A percentile compares a stretch with the other conserved stretches of the same genome.
Evolutionary conservation across 2,797 vertebrate genomes (phyloP).

Genomic region (Macropus fuliginosus): DNA sequence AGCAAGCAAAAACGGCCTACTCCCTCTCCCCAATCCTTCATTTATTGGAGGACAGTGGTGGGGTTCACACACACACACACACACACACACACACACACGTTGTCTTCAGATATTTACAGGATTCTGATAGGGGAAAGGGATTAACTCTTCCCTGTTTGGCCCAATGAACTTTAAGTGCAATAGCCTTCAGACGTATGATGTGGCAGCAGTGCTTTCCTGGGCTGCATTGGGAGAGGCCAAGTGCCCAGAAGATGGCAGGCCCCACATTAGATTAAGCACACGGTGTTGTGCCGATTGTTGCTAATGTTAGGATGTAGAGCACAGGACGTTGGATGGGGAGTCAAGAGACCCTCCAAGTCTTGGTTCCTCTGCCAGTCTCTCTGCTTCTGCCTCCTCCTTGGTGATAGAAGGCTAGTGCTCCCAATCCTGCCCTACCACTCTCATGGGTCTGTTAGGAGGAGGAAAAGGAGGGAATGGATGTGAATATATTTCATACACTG

Average conservation of each 20-base stretch:
- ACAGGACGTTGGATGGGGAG: slow-evolving; percentile 29
- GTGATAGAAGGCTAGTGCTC: slow-evolving; percentile 30
- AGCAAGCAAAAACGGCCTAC: background rate
- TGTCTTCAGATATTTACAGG: too few relatives aligned
- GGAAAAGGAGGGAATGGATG: slow-evolving; percentile 49
- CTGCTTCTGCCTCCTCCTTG: slow-evolving; percentile 46
- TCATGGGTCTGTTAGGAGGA: slow-evolving; percentile 31
- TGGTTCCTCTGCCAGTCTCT: slow-evolving; percentile 26
- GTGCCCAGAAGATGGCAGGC: too few relatives aligned
- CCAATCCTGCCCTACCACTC: background rate
- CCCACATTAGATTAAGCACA: background rate
- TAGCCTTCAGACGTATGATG: too few relatives aligned
- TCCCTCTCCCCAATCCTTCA: background rate
- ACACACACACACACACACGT: too few relatives aligned
- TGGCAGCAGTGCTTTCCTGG: too few relatives aligned
- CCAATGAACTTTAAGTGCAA: too few relatives aligned
- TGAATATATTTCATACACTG: slow-evolving; percentile 45
- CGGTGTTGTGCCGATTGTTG: background rate
- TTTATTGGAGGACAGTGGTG: background rate
- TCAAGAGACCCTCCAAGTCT: background rate
- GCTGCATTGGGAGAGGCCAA: too few relatives aligned
- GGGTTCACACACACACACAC: background rate
- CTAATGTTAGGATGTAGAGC: background rate
- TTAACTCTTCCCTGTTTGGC: too few relatives aligned
- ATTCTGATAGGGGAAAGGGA: too few relatives aligned